Percentiles rank a stretch among this genome's conserved stretches.
These are phyloP conservation scores for Iguana delicatissima DNA, from an alignment of 2,797 vertebrate genomes.

Conservation along the genomic window DNA sequence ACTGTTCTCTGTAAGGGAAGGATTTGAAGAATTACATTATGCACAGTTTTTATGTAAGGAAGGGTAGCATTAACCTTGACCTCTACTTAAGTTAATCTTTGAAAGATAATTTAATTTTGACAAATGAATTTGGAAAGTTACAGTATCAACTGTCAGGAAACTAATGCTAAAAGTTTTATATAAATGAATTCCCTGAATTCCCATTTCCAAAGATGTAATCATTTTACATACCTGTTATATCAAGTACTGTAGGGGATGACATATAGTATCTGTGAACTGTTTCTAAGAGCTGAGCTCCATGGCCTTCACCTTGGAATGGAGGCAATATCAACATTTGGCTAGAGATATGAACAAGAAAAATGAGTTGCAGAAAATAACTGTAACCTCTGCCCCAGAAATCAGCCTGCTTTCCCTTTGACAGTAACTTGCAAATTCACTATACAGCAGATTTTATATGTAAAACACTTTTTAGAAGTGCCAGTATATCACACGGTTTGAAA, in stretches of 20 bases:
- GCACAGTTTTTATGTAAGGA: constrained; percentile 56
- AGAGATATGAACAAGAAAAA: constrained; percentile 71
- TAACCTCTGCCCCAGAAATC: not conserved
- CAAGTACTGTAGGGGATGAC: constrained; percentile 91
- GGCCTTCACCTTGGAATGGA: constrained; percentile 97
- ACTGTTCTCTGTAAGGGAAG: constrained; percentile 58
- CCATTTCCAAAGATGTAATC: constrained; percentile 50
- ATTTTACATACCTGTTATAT: constrained; percentile 91
- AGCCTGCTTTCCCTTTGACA: constrained; percentile 46
- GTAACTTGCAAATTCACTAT: not conserved
- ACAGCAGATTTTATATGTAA: constrained; percentile 20
- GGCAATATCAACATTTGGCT: constrained; percentile 98
- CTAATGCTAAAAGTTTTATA: constrained; percentile 23
- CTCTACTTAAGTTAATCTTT: constrained; percentile 51
- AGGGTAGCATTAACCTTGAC: constrained; percentile 56
- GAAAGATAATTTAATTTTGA: constrained; percentile 62
- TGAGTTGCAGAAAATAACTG: constrained; percentile 38
- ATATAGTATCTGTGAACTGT: constrained; percentile 96
- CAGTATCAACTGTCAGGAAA: not conserved
- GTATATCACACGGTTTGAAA: constrained; percentile 67
- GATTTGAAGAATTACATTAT: constrained; percentile 67
- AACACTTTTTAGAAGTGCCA: constrained; percentile 60
- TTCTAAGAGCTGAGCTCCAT: constrained; percentile 96
- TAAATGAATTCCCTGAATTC: not conserved
- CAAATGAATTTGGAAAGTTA: constrained; percentile 44